phyloP scores from a whole-genome alignment of 2,113 vertebrate genomes.

The Malurus cyaneus region DNA sequence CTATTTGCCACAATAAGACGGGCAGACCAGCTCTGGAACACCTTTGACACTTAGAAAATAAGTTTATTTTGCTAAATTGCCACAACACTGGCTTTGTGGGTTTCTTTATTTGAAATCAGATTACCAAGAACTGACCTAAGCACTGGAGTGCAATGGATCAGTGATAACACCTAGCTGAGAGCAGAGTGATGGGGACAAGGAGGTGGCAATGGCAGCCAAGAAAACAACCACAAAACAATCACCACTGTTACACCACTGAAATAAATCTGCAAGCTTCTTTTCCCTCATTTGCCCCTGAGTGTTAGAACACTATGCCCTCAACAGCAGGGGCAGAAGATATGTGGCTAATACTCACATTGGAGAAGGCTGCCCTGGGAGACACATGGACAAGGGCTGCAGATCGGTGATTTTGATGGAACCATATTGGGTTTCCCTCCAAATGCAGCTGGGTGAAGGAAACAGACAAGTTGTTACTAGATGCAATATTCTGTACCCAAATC shows the following conservation, averaged over 20 bases:
- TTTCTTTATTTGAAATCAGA: not conserved
- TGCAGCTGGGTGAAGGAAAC: conserved; percentile 73
- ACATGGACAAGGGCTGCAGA: conserved; percentile 76
- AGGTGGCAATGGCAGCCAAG: not conserved
- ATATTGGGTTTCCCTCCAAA: conserved; percentile 92
- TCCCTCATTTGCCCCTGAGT: not conserved
- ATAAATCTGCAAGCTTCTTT: not conserved
- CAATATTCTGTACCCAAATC: not conserved
- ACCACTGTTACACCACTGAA: not conserved
- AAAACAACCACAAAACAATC: not conserved
- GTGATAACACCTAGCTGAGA: not conserved
- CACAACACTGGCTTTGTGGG: not conserved
- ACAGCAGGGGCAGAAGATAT: not conserved
- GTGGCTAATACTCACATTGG: conserved; percentile 76
- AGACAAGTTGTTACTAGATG: not conserved
- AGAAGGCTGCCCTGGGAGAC: conserved; percentile 79
- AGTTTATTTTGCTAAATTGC: not conserved
- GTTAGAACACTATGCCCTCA: not conserved
- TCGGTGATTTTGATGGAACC: conserved; percentile 84
- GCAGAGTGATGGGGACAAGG: not conserved
- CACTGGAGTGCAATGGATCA: not conserved
- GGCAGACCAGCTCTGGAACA: not conserved
- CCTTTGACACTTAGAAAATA: not conserved
- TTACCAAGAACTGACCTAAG: not conserved
- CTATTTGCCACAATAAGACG: not conserved